phyloP scores from a whole-genome alignment of 1,140 invertebrate genomes.

The Paraescarpia echinospica region DNA sequence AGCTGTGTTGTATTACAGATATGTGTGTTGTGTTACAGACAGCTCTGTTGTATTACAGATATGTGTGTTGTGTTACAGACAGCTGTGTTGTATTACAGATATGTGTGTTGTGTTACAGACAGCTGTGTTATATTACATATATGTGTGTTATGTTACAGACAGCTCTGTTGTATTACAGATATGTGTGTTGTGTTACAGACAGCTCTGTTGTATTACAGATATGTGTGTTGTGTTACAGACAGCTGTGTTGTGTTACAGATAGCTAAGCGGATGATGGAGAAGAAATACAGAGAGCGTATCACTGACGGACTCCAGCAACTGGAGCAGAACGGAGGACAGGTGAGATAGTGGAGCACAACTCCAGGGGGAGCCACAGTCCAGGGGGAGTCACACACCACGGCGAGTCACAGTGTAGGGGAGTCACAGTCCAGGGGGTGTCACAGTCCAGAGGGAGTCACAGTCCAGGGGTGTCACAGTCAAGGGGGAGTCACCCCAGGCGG shows the following conservation, averaged over 20 bases:
- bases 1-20: background rate
- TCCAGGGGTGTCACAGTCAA: too few relatives aligned
- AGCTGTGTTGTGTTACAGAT: conserved; percentile 36
- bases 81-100: background rate
- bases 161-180: background rate
- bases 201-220: background rate
- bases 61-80: conserved; percentile 19
- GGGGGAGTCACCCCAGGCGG: too few relatives aligned
- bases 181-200: background rate
- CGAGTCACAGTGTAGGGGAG: too few relatives aligned
- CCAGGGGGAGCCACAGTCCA: too few relatives aligned
- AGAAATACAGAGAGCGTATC: conserved; percentile 50
- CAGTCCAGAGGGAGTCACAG: too few relatives aligned
- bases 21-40: background rate
- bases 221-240: background rate
- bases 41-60: background rate
- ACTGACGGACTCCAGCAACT: conserved; percentile 49
- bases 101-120: background rate
- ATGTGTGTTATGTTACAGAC: background rate
- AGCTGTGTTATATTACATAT: background rate
- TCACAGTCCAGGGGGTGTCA: too few relatives aligned
- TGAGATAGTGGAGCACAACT: conserved; percentile 25
- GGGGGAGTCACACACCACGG: too few relatives aligned
- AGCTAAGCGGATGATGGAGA: conserved; percentile 53
- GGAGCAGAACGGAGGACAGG: conserved; percentile 56